Percentiles rank a stretch among this genome's conserved stretches.
Conservation (phyloP, 2,888 invertebrate genomes). For the Hirtodrosophila confusa region DNA sequence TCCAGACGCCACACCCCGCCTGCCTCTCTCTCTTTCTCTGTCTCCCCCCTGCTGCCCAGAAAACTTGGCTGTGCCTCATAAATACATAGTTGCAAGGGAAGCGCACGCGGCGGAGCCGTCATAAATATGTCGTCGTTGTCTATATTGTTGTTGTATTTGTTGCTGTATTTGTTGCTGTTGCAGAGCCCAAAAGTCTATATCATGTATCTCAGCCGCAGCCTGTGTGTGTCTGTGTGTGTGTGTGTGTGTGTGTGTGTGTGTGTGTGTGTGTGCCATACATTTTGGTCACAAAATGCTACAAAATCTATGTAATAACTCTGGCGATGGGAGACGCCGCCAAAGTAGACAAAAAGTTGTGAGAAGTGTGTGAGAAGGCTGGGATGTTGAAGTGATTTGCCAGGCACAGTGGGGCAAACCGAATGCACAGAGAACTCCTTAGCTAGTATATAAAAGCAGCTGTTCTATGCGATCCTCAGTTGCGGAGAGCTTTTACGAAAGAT, state of each 20-base stretch:
- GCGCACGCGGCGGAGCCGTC: constrained; percentile 43
- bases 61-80: constrained; percentile 38
- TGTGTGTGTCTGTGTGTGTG: constrained; percentile 8
- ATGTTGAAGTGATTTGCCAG: constrained; percentile 28
- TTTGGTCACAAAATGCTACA: constrained; percentile 76
- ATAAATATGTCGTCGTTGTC: constrained; percentile 73
- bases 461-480: too few species aligned
- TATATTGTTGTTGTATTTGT: constrained; percentile 2
- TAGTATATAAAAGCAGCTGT: too few species aligned
- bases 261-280: constrained; percentile 54
- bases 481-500: too few species aligned
- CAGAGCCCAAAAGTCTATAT: constrained; percentile 55
- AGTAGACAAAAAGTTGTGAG: constrained; percentile 52
- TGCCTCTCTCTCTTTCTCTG: too few species aligned
- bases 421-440: too few species aligned
- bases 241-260: constrained; percentile 4
- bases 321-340: constrained; percentile 29
- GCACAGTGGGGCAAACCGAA: constrained; percentile 32
- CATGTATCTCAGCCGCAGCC: constrained; percentile 44
- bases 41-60: not conserved
- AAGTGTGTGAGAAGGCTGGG: constrained; percentile 11
- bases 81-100: constrained; percentile 59
- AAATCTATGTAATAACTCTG: constrained; percentile 71
- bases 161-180: constrained; percentile 3
- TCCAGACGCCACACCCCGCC: constrained; percentile 29